phyloP scores from a whole-genome alignment of 2,797 vertebrate species.

The Sebastes cheni region DNA sequence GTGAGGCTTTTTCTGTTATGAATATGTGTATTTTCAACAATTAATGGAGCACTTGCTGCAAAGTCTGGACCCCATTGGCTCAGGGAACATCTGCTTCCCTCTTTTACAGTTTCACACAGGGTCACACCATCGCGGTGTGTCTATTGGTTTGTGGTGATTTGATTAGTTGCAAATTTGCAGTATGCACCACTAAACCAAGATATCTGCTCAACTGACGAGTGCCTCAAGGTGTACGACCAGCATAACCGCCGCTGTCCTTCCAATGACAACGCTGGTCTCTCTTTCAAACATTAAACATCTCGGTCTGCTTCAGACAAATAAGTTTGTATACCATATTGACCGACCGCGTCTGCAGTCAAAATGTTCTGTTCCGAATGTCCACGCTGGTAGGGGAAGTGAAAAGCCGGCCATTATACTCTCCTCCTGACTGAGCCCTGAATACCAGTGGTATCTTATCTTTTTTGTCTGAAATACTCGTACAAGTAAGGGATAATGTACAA shows the following conservation, averaged over 20 bases:
- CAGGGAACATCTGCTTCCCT: not conserved
- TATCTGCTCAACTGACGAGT: not conserved
- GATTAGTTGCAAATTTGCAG: not conserved
- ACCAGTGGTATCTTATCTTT: rapidly evolving
- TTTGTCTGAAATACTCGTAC: not conserved
- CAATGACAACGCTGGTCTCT: not conserved
- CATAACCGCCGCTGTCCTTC: not conserved
- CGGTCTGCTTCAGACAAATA: not conserved
- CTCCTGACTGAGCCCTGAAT: not conserved
- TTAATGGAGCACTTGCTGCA: not conserved
- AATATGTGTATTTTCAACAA: not conserved
- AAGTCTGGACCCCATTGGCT: not conserved
- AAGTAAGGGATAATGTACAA: not conserved
- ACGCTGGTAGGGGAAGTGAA: no score
- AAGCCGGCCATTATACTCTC: not conserved
- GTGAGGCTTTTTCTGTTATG: not conserved
- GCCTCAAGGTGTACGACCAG: not conserved
- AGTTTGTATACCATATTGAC: no score
- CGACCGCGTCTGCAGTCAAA: no score
- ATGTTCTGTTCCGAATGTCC: no score
- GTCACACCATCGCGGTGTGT: not conserved
- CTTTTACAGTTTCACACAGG: not conserved
- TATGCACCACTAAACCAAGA: not conserved
- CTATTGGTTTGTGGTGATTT: not conserved
- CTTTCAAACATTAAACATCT: no score